phyloP scores from a whole-genome alignment of 2,888 invertebrate genomes.

The Tetragnatha montana region DNA sequence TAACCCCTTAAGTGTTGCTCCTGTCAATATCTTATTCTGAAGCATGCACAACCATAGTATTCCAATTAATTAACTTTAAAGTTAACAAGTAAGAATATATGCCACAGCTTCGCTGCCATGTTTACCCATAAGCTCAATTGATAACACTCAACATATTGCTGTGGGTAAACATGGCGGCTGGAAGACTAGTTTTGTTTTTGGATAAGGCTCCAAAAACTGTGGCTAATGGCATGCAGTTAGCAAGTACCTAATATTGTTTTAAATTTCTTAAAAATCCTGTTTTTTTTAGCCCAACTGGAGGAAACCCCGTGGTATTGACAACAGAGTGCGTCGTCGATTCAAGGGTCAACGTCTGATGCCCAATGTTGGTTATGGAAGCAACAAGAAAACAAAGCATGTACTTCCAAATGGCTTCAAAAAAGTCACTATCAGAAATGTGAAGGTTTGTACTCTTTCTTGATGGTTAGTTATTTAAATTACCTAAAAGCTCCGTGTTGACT shows the following conservation, averaged over 20 bases:
- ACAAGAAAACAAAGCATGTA: conserved; percentile 95
- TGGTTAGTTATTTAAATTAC: too few species aligned
- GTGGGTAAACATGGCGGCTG: too few species aligned
- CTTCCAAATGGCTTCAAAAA: conserved; percentile 98
- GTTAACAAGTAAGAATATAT: too few species aligned
- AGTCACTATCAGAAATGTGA: conserved; percentile 91
- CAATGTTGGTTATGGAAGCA: conserved; percentile 98
- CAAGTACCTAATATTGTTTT: not conserved
- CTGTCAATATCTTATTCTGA: too few species aligned
- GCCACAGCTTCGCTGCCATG: too few species aligned
- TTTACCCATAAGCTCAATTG: too few species aligned
- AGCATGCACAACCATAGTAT: not conserved
- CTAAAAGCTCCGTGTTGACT: too few species aligned
- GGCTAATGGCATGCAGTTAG: not conserved
- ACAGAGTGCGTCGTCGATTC: conserved; percentile 98
- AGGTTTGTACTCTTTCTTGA: conserved; percentile 78
- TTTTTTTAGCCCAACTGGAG: conserved; percentile 92
- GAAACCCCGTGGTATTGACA: conserved; percentile 99
- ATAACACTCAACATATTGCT: too few species aligned
- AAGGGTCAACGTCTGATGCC: conserved; percentile 99
- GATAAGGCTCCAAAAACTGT: too few species aligned
- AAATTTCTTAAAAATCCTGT: not conserved
- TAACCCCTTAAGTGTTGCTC: too few species aligned
- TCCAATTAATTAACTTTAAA: not conserved
- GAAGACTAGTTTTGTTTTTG: too few species aligned